Conservation (phyloP, 2,113 vertebrate genomes). For the Geococcyx californianus region DNA sequence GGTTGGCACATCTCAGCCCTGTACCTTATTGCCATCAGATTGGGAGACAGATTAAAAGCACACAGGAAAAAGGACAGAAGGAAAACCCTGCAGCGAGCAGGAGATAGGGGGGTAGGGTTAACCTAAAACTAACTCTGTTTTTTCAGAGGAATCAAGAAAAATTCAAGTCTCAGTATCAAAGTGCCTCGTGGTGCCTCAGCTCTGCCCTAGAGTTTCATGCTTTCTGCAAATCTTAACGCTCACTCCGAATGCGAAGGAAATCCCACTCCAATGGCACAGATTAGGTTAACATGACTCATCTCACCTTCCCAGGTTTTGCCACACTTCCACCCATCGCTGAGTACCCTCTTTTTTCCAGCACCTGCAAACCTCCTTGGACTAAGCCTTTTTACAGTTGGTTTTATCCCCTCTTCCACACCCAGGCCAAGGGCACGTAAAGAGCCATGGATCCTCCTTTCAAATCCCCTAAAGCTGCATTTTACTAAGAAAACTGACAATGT, state of each 20-base stretch:
- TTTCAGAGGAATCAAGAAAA: background rate
- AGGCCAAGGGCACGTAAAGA: background rate
- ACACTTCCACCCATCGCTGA: accelerated
- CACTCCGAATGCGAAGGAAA: background rate
- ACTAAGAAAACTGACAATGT: background rate
- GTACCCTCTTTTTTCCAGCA: background rate
- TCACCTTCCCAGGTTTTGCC: background rate
- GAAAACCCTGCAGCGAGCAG: background rate
- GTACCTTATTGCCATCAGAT: background rate
- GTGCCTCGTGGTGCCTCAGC: background rate
- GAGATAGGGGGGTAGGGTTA: background rate
- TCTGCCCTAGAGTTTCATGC: background rate
- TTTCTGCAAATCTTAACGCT: background rate
- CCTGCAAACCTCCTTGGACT: background rate
- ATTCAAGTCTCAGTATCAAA: background rate
- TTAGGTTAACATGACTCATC: background rate
- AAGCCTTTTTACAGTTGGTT: background rate
- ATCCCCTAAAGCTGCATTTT: background rate
- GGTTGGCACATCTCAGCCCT: background rate
- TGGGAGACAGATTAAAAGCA: background rate
- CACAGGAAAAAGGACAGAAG: background rate
- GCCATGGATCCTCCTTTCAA: background rate
- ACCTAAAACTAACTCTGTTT: background rate
- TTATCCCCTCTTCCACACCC: background rate
- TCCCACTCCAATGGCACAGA: background rate